Percentiles rank a stretch among this genome's conserved stretches.
Evolutionary conservation across 2,797 vertebrate genomes (phyloP).

Genomic region (Perodicticus potto): DNA sequence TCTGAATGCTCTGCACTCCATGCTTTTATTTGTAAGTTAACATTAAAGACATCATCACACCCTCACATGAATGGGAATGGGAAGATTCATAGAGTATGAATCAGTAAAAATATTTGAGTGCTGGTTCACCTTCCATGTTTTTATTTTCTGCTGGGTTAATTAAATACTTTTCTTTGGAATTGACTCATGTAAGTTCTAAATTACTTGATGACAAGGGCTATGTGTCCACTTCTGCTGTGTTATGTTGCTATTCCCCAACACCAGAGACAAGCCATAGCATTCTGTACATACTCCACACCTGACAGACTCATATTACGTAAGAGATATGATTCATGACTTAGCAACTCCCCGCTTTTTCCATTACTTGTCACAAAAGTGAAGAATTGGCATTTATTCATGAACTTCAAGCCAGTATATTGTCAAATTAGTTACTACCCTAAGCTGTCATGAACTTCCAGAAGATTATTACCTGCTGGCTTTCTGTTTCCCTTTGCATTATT

Average conservation of each 20-base stretch:
- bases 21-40: background rate
- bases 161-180: constrained; percentile 46
- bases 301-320: background rate
- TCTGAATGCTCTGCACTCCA: background rate
- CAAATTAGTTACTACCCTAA: constrained; percentile 7
- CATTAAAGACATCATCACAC: background rate
- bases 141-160: constrained; percentile 19
- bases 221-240: background rate
- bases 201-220: background rate
- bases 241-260: background rate
- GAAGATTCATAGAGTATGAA: background rate
- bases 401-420: background rate
- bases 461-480: background rate
- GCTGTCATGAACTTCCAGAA: background rate
- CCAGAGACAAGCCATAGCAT: background rate
- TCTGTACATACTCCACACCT: background rate
- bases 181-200: constrained; percentile 28
- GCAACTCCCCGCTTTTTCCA: background rate
- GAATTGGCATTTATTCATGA: background rate
- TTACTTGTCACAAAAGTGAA: background rate
- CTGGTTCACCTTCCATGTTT: background rate
- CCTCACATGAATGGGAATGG: background rate
- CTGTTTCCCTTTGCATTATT: constrained; percentile 18
- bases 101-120: constrained; percentile 2
- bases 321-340: background rate